Evolutionary conservation across 2,888 invertebrate species (phyloP), one percentile per base, ranked within the genome.

Genomic region (Leucoma salicis): DNA sequence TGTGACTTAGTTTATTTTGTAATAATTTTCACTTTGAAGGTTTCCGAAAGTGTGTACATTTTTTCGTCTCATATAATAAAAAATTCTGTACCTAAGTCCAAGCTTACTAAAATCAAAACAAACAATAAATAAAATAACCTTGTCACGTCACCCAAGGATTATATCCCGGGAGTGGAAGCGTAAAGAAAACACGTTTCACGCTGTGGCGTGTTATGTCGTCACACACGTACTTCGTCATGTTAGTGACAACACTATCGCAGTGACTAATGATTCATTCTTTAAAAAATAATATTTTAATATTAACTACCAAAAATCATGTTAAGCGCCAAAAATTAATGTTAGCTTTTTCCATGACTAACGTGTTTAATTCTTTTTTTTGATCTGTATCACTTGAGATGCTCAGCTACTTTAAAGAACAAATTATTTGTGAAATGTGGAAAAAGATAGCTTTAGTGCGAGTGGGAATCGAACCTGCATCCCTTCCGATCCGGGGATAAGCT

Each of bases 81-180:
- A n/a, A n/a, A n/a, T n/a, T n/a, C 6, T 21, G 32, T 27, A 37
- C 14, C 36, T 24, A 18, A n/a, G 28, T 39, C 35, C 14, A 45
- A 37, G 41, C 14, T 27, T 24, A 25, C 13, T n/a, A 40, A 53
- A 62, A 62, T 60, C 60, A 56, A 46, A 63, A 43, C 44, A 49
- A 49, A 58, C 45, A 46, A 56, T 62, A 56, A 62, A 55, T 59
- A 51, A 35, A 21, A 28, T 14, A 49, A 41, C 29, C 60, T 12
- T 53, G 56, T 56, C 60, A 60, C 63, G 63, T 59, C 59, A 60
- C 39, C 21, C 24, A 21, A 56, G 50, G 53, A 63, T 60, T 62
- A 59, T 46, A 42, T 39, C 27, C 31, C 31, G 42, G 31, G 32
- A 48, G 33, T 36, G 39, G 40, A 37, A 25, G 27, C 35, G 38